phyloP scores from a whole-genome alignment of 2,797 vertebrate genomes.

The Danio jaintianensis region DNA sequence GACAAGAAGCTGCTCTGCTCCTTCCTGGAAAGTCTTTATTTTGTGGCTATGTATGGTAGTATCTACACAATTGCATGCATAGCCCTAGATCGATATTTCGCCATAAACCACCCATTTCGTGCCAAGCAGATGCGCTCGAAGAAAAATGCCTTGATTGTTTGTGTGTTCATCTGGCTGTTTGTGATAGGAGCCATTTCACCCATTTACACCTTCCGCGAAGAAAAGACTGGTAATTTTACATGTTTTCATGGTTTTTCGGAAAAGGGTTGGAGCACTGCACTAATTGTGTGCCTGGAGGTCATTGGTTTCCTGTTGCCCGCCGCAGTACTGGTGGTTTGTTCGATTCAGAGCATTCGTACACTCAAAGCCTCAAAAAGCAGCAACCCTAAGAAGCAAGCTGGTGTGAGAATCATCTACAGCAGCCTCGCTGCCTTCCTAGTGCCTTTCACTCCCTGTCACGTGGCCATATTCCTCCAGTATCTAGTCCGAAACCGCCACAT shows the following conservation, averaged over 20 bases:
- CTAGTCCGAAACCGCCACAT: constrained; percentile 83
- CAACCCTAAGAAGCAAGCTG: constrained; percentile 65
- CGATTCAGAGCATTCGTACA: constrained; percentile 75
- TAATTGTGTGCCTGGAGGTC: constrained; percentile 80
- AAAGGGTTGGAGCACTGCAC: constrained; percentile 71
- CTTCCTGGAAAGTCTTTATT: constrained; percentile 84
- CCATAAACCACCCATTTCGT: constrained; percentile 81
- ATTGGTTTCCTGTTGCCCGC: constrained; percentile 88
- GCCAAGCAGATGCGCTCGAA: constrained; percentile 81
- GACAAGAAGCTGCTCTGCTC: constrained; percentile 73
- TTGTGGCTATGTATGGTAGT: constrained; percentile 87
- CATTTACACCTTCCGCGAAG: constrained; percentile 69
- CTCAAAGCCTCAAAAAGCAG: constrained; percentile 69
- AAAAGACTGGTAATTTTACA: accelerated
- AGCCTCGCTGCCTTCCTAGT: constrained; percentile 86
- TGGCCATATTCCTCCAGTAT: constrained; percentile 88
- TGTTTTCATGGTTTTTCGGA: constrained; percentile 86
- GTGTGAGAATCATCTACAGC: constrained; percentile 82
- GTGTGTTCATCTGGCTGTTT: constrained; percentile 79
- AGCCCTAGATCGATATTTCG: constrained; percentile 86
- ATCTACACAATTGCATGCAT: constrained; percentile 90
- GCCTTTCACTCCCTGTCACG: constrained; percentile 88
- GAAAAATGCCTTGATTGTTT: constrained; percentile 70
- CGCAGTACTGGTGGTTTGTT: constrained; percentile 81
- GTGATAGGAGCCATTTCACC: constrained; percentile 73